Evolutionary conservation across 2,113 vertebrate genomes (phyloP).

Genomic region (Polyodon spathula): DNA sequence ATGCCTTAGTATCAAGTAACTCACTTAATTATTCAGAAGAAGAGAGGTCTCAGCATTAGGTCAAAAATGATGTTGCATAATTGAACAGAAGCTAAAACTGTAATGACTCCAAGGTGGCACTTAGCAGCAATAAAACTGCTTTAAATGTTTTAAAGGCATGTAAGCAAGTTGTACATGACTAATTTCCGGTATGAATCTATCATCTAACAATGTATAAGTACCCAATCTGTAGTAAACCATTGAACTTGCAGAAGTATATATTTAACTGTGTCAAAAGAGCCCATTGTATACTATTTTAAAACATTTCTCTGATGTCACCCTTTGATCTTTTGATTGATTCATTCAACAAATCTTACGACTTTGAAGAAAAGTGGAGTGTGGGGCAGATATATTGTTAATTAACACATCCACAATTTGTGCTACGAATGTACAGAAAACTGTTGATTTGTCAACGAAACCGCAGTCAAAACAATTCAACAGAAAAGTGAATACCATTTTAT

Average conservation of each 20-base stretch:
- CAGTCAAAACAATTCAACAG: too few species aligned
- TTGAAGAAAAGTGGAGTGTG: too few species aligned
- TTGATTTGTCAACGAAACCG: too few species aligned
- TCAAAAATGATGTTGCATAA: slow-evolving; percentile 13
- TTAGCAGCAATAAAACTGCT: slow-evolving; percentile 8
- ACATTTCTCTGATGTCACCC: too few species aligned
- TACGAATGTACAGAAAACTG: too few species aligned
- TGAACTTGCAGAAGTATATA: background rate
- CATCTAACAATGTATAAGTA: background rate
- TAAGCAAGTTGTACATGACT: slow-evolving; percentile 1
- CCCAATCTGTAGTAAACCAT: background rate
- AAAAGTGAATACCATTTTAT: too few species aligned
- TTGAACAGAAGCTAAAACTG: slow-evolving; percentile 11
- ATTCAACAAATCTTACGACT: too few species aligned
- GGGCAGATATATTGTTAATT: too few species aligned
- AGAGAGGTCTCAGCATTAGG: slow-evolving; percentile 7
- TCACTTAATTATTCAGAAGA: slow-evolving; percentile 9
- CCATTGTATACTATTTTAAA: too few species aligned
- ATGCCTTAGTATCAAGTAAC: background rate
- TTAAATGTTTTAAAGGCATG: slow-evolving; percentile 12
- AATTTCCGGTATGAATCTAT: slow-evolving; percentile 2
- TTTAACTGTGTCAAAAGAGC: too few species aligned
- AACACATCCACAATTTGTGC: too few species aligned
- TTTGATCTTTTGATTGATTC: too few species aligned
- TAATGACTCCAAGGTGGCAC: slow-evolving; percentile 7